phyloP scores from a whole-genome alignment of 2,113 vertebrate species.

The Orcinus orca region DNA sequence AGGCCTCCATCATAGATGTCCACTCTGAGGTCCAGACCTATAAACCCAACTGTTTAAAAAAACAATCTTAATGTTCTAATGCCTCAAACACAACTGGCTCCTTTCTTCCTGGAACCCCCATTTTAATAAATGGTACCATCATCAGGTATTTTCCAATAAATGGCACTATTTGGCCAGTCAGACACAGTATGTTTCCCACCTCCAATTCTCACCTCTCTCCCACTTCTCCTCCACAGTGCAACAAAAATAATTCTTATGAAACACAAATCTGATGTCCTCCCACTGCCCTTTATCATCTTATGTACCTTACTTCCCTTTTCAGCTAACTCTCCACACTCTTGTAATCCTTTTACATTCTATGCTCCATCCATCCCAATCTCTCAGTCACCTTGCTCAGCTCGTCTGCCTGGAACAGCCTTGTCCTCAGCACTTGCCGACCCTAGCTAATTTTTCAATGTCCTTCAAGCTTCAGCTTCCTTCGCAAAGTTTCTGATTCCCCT shows the following conservation, averaged over 20 bases:
- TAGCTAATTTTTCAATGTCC: neutral
- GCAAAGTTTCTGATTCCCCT: constrained; percentile 8
- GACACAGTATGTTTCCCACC: neutral
- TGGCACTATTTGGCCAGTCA: neutral
- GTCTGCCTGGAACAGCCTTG: neutral
- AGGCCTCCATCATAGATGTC: neutral
- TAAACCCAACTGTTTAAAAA: neutral
- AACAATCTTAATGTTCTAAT: neutral
- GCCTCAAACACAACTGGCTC: neutral
- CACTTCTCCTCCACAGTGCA: neutral
- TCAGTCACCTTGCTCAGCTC: neutral
- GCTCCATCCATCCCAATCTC: neutral
- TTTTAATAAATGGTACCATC: neutral
- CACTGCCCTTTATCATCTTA: neutral
- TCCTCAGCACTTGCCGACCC: neutral
- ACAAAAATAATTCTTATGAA: neutral
- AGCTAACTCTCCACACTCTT: neutral
- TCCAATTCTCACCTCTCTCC: neutral
- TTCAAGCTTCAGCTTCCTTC: neutral
- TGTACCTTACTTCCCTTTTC: neutral
- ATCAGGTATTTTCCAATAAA: neutral
- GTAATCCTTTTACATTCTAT: neutral
- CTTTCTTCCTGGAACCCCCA: neutral
- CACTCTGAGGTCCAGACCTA: neutral
- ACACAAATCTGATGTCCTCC: neutral